phyloP scores from a whole-genome alignment of 2,113 vertebrate genomes.

The Ailuropoda melanoleuca region DNA sequence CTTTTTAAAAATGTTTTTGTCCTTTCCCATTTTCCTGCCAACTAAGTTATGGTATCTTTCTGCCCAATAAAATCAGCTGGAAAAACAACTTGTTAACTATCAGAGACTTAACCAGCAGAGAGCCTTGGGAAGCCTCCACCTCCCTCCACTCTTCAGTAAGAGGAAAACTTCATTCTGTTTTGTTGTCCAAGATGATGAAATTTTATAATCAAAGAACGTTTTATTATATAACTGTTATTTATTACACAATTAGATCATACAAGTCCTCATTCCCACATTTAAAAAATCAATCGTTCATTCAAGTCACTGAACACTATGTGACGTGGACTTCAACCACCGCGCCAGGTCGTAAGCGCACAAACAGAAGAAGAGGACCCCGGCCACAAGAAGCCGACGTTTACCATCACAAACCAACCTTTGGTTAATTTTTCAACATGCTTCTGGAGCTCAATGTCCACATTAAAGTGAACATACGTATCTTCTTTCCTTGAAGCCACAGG shows the following conservation, averaged over 20 bases:
- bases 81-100: background rate
- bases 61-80: background rate
- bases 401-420: slow-evolving; percentile 93
- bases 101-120: background rate
- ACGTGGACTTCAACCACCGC: background rate
- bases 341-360: too few relatives aligned
- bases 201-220: background rate
- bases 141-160: too few relatives aligned
- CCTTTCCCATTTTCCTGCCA: background rate
- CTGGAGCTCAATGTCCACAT: slow-evolving; percentile 96
- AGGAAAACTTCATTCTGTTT: background rate
- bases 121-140: background rate
- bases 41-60: background rate
- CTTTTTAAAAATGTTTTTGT: background rate
- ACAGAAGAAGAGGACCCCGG: background rate
- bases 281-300: background rate
- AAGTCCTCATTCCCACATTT: background rate
- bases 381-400: background rate
- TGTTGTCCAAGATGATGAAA: background rate
- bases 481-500: slow-evolving; percentile 95
- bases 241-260: background rate
- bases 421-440: slow-evolving; percentile 97
- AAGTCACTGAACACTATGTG: background rate
- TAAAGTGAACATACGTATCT: slow-evolving; percentile 97
- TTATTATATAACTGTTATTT: background rate